Conservation (phyloP, 2,888 invertebrate species). For the Thysanoteuthis rhombus region DNA sequence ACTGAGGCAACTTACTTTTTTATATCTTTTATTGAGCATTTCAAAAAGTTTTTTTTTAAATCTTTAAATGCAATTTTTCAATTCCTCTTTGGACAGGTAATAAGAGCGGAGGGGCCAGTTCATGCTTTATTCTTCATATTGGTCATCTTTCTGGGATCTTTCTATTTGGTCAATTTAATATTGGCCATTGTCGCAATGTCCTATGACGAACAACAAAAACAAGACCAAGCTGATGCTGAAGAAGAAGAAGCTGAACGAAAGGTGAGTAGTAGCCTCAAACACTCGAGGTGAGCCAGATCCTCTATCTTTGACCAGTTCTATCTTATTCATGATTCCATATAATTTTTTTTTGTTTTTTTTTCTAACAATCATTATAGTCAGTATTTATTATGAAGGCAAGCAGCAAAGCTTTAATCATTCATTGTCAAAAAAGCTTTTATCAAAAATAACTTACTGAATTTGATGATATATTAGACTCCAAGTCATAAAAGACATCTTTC, state of each 20-base stretch:
- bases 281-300: not conserved
- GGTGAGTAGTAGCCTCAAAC: constrained; percentile 37
- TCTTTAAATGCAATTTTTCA: not conserved
- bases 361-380: not conserved
- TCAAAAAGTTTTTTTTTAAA: not conserved
- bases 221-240: constrained; percentile 83
- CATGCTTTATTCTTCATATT: constrained; percentile 98
- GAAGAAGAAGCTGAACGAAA: constrained; percentile 75
- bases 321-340: not conserved
- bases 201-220: constrained; percentile 97
- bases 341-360: not conserved
- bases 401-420: not conserved
- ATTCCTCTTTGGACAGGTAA: constrained; percentile 73
- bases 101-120: constrained; percentile 95
- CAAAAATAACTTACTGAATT: too few relatives aligned
- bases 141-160: constrained; percentile 97
- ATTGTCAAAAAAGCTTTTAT: too few relatives aligned
- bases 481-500: too few relatives aligned
- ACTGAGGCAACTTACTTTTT: too few relatives aligned
- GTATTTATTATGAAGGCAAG: not conserved
- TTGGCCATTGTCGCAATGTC: constrained; percentile 99
- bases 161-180: constrained; percentile 98
- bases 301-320: not conserved
- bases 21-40: too few relatives aligned
- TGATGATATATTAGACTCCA: too few relatives aligned